A percentile compares a stretch with the other conserved stretches of the same genome.
Conservation (phyloP, 2,797 vertebrate genomes). For the Lagorchestes hirsutus region DNA sequence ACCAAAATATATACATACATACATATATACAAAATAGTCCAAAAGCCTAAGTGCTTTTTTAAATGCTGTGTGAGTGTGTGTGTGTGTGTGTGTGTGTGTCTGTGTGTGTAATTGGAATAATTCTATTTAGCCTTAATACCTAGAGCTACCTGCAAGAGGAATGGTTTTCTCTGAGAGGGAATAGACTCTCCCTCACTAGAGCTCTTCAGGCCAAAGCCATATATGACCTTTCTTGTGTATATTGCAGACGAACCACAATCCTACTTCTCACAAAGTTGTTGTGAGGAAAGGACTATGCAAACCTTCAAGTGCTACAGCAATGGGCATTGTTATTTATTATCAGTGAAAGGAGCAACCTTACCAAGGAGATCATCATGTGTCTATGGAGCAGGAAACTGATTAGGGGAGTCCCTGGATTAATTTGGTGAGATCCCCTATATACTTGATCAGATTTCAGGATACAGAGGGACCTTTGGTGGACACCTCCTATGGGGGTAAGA, state of each 20-base stretch:
- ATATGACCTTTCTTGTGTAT: not conserved
- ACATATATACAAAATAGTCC: not conserved
- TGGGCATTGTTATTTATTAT: not conserved
- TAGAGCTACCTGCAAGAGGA: not conserved
- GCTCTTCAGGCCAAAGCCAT: not conserved
- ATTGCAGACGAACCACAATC: not conserved
- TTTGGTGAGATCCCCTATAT: not conserved
- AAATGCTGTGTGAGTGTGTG: not conserved
- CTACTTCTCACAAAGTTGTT: not conserved
- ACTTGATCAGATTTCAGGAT: not conserved
- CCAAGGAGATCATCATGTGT: not conserved
- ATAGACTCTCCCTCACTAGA: not conserved
- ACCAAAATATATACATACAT: not conserved
- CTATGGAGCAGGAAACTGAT: not conserved
- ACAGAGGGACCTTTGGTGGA: not conserved
- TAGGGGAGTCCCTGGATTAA: not conserved
- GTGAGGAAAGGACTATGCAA: not conserved
- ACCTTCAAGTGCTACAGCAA: not conserved
- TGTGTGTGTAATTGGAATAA: not conserved
- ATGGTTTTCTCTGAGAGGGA: not conserved
- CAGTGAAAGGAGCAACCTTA: not conserved
- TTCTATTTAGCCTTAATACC: not conserved
- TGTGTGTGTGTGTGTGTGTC: too few species aligned
- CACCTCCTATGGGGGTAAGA: not conserved
- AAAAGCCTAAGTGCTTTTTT: not conserved